Conservation (phyloP, 2,888 invertebrate genomes). For the Acanthococcus lagerstroemiae region DNA sequence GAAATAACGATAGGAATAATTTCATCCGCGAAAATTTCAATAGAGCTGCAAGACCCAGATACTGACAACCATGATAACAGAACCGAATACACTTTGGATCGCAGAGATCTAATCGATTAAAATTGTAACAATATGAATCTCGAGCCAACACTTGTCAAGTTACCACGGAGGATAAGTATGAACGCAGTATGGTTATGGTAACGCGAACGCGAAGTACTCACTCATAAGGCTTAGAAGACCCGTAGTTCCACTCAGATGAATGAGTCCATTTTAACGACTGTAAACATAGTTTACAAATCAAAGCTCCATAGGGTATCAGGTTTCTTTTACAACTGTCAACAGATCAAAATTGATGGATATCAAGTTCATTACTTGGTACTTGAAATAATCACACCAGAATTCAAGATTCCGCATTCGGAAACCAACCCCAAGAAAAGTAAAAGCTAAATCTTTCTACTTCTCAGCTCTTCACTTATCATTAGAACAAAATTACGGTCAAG, state of each 20-base stretch:
- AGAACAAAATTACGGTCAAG: too few species aligned
- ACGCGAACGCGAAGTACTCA: too few species aligned
- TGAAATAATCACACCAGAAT: too few species aligned
- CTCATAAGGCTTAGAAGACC: slow-evolving; percentile 28
- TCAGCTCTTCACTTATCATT: too few species aligned
- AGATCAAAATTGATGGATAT: not conserved
- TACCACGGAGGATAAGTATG: too few species aligned
- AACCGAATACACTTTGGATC: slow-evolving; percentile 29
- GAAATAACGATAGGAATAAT: slow-evolving; percentile 23
- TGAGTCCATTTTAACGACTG: slow-evolving; percentile 32
- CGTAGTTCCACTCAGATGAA: slow-evolving; percentile 18
- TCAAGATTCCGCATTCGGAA: too few species aligned
- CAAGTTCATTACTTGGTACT: too few species aligned
- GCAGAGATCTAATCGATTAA: not conserved
- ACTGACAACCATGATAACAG: slow-evolving; percentile 30
- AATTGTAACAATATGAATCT: too few species aligned
- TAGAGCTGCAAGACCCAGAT: slow-evolving; percentile 31
- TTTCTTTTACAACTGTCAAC: slow-evolving; percentile 32
- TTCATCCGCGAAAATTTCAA: slow-evolving; percentile 32
- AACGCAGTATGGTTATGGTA: too few species aligned
- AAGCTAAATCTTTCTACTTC: too few species aligned
- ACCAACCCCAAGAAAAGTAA: too few species aligned
- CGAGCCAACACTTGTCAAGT: too few species aligned
- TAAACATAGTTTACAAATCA: slow-evolving; percentile 32
- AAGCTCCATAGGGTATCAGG: slow-evolving; percentile 32